These are phyloP conservation scores for Halisarca cf. caerulea DNA, from an alignment of 37 sponge, comb jelly and placozoan genomes.

Conservation along the genomic window DNA sequence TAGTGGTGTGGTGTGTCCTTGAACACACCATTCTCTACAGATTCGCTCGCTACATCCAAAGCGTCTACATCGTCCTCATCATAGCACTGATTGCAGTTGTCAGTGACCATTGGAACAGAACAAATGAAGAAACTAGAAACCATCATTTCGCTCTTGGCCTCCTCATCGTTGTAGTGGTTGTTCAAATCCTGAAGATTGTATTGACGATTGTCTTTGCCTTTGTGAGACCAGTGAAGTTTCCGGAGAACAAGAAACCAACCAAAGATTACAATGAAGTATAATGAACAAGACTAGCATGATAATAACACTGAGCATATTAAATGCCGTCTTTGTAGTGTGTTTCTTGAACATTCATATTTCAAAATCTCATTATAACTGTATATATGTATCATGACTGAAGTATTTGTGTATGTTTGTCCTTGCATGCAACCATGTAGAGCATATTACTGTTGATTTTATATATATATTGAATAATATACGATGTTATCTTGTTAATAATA, in stretches of 20 bases:
- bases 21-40: constrained; percentile 23
- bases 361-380: too few species aligned
- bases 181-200: constrained; percentile 5
- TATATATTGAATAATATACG: too few species aligned
- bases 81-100: constrained; percentile 9
- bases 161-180: neutral
- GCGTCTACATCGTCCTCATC: constrained; percentile 35
- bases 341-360: too few species aligned
- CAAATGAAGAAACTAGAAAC: neutral
- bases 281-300: too few species aligned
- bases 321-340: too few species aligned
- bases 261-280: neutral
- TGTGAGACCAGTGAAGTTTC: constrained; percentile 10
- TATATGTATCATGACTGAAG: too few species aligned
- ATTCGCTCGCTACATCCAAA: constrained; percentile 39
- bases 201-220: constrained; percentile 12
- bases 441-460: too few species aligned
- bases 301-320: too few species aligned
- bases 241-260: too few species aligned
- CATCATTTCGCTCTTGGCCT: constrained; percentile 14
- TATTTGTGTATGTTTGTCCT: too few species aligned
- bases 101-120: neutral
- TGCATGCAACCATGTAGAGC: too few species aligned
- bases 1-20: constrained; percentile 31
- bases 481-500: too few species aligned